phyloP scores from a whole-genome alignment of 2,888 invertebrate genomes.

The Atrina japonica region DNA sequence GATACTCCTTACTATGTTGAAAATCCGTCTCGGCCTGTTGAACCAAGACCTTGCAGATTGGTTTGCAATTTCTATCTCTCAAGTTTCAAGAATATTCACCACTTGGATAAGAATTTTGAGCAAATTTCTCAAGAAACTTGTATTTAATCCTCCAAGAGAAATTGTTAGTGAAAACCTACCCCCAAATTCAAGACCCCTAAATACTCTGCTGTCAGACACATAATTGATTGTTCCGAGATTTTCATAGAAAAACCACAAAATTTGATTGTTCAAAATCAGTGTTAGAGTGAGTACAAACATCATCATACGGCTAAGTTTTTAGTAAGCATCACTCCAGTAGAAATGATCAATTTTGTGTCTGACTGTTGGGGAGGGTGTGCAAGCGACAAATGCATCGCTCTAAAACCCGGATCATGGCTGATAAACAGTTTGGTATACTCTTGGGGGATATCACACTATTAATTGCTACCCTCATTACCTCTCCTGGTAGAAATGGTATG shows the following conservation, averaged over 20 bases:
- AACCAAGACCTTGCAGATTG: conserved; percentile 25
- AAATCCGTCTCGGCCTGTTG: conserved; percentile 25
- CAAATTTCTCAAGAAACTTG: conserved; percentile 1
- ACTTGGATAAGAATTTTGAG: conserved; percentile 23
- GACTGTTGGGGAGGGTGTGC: conserved; percentile 23
- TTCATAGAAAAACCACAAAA: conserved; percentile 23
- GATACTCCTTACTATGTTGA: conserved; percentile 19
- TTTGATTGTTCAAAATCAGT: neutral
- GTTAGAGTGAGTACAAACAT: conserved; percentile 40
- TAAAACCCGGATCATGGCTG: conserved; percentile 25
- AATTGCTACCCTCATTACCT: conserved; percentile 11
- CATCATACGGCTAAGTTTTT: conserved; percentile 45
- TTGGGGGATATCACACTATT: conserved; percentile 13
- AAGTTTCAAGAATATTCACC: conserved; percentile 9
- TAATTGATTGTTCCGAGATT: conserved; percentile 39
- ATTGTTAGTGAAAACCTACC: conserved; percentile 24
- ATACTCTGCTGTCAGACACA: conserved; percentile 25
- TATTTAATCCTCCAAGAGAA: conserved; percentile 31
- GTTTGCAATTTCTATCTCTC: conserved; percentile 11
- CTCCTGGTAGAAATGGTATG: conserved; percentile 24
- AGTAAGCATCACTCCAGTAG: conserved; percentile 36
- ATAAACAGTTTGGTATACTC: conserved; percentile 18
- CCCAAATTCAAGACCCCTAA: conserved; percentile 9
- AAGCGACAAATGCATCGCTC: conserved; percentile 23
- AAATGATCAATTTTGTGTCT: conserved; percentile 32